Evolutionary conservation across 1,140 invertebrate genomes (phyloP).

Genomic region (Diprion similis): DNA sequence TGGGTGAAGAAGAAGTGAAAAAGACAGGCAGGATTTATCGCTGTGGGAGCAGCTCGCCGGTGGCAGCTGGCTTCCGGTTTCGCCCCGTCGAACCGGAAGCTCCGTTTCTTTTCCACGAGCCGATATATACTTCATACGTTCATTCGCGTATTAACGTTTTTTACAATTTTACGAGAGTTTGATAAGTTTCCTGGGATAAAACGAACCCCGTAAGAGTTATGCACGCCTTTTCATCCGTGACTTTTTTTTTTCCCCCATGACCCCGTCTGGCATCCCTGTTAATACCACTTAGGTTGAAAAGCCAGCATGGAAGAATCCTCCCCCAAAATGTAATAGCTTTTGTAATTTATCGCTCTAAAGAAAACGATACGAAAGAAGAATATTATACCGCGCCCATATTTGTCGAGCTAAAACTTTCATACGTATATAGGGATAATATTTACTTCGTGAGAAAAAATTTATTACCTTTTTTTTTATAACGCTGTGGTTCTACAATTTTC

Average conservation of each 20-base stretch:
- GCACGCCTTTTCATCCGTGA: not conserved
- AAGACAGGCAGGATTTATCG: not conserved
- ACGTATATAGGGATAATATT: too few species aligned
- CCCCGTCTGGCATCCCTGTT: not conserved
- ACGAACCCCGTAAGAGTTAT: too few species aligned
- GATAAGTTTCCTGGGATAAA: too few species aligned
- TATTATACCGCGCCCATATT: too few species aligned
- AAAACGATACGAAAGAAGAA: not conserved
- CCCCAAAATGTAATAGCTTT: not conserved
- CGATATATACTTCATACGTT: constrained; percentile 1
- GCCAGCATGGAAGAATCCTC: not conserved
- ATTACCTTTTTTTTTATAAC: too few species aligned
- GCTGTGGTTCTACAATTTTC: too few species aligned
- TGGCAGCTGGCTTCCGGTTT: not conserved
- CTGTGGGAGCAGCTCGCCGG: not conserved
- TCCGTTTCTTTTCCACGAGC: not conserved
- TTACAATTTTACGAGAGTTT: not conserved
- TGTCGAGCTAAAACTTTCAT: too few species aligned
- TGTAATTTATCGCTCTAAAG: not conserved
- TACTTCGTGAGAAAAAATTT: too few species aligned
- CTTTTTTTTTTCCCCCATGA: not conserved
- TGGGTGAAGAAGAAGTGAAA: not conserved
- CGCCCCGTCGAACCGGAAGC: not conserved
- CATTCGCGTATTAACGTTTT: not conserved
- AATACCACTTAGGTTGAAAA: not conserved